Base-by-base conservation (phyloP, 2,888 invertebrate genomes). In the Cephus sareptanus region DNA sequence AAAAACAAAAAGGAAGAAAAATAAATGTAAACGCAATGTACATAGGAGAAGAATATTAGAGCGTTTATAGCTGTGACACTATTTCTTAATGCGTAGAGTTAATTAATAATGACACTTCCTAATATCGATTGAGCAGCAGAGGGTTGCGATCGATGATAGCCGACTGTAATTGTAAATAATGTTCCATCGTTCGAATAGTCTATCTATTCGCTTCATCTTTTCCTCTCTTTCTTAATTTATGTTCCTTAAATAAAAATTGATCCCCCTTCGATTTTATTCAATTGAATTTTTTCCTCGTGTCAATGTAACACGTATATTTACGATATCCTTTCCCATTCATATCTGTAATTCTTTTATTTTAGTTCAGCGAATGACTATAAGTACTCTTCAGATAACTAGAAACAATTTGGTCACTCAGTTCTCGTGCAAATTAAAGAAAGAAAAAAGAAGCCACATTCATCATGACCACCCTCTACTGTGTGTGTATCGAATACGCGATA, bases 11-110 rank as follows among this genome's bases (percentile, higher is more conserved):
- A 6, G 40, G 0, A 56, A 56, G 40, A 23, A 56, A 56, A 23
- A 74, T 35, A 34, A 31, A 34, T n/a, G 33, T 71, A 71, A 71
- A 71, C 71, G 71, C 33, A 74, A 13, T 74, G 74, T 74, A 74
- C 34, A 74, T 74, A 74, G n/a, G 6, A 12, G 71, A 33, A 71
- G 33, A 71, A 34, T 34, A 75, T 15, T 80, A 74, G 40, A 75
- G 15, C 76, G 74, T 56, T 34, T 73, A 56, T 79, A 80, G 77
- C 79, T 79, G 76, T 79, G 76, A 80, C 76, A 79, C 34, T 79
- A 79, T 79, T 56, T 79, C 79, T 37, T 40, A 75, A 74, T 56
- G 23, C 56, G 23, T 56, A 56, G 56, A 56, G 9, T 56, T 56
- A 56, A 56, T 56, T 56, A 56, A 23, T 56, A 56, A 56, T 56